These are phyloP conservation scores for Drosophila parvula DNA, from an alignment of 1,140 invertebrate species.

Conservation along the genomic window DNA sequence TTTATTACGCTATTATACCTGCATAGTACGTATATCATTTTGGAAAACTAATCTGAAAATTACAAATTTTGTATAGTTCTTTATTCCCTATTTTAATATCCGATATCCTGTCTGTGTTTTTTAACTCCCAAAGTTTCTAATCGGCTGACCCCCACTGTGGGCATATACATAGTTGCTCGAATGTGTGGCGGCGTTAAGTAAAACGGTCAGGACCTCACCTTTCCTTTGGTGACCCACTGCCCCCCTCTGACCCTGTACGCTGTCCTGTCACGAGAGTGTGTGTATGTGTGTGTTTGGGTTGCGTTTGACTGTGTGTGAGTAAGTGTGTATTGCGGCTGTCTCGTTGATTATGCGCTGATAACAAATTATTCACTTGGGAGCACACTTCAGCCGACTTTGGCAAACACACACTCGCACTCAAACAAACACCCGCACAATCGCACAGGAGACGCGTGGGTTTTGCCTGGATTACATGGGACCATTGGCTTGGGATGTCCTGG, in stretches of 20 bases:
- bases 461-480: slow-evolving; percentile 62
- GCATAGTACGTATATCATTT: too few species aligned
- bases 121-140: not conserved
- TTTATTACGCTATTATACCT: too few species aligned
- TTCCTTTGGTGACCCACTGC: slow-evolving; percentile 44
- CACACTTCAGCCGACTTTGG: slow-evolving; percentile 68
- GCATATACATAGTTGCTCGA: slow-evolving; percentile 17
- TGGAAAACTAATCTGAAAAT: too few species aligned
- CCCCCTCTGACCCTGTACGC: slow-evolving; percentile 8
- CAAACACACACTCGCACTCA: slow-evolving; percentile 38
- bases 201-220: slow-evolving; percentile 72
- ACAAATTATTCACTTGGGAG: slow-evolving; percentile 83
- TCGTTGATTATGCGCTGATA: slow-evolving; percentile 83
- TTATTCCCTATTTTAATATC: not conserved
- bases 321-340: slow-evolving; percentile 68
- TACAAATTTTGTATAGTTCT: not conserved
- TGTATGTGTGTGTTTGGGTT: slow-evolving; percentile 5
- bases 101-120: too few species aligned
- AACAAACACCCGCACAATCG: slow-evolving; percentile 1
- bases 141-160: slow-evolving; percentile 4
- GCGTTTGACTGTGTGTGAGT: slow-evolving; percentile 12
- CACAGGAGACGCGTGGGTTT: slow-evolving; percentile 23
- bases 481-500: slow-evolving; percentile 35
- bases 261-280: not conserved
- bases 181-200: slow-evolving; percentile 61